These are phyloP conservation scores for Phenacoccus solenopsis DNA, from an alignment of 1,140 invertebrate species.

Conservation along the genomic window DNA sequence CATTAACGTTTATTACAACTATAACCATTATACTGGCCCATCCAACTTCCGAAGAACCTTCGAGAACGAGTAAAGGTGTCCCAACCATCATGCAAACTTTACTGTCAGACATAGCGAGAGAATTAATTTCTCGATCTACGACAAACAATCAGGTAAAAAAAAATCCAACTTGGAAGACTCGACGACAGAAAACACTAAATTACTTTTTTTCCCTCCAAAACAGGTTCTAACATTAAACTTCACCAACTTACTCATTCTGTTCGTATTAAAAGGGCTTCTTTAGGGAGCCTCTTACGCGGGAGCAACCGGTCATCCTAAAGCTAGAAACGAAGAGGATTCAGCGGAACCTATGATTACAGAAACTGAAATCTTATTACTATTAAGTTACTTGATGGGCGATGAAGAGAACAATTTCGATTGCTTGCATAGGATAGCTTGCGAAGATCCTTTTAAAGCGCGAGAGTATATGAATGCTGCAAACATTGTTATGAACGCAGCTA, in stretches of 20 bases:
- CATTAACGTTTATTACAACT: neutral
- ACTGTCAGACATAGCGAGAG: conserved; percentile 23
- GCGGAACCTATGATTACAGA: conserved; percentile 39
- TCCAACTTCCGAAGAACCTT: neutral
- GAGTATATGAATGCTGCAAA: conserved; percentile 61
- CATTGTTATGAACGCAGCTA: conserved; percentile 45
- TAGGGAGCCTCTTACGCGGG: conserved; percentile 63
- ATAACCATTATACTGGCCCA: neutral
- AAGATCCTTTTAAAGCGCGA: conserved; percentile 52
- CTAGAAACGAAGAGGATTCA: conserved; percentile 37
- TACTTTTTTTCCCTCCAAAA: no score
- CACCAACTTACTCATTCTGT: conserved; percentile 62
- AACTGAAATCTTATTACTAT: conserved; percentile 49
- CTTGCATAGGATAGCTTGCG: conserved; percentile 58
- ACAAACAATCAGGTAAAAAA: conserved; percentile 25
- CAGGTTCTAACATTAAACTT: conserved; percentile 70
- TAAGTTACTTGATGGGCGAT: conserved; percentile 54
- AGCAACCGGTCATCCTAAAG: conserved; percentile 38
- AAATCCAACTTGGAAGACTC: no score
- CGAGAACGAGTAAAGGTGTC: neutral
- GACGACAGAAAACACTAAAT: no score
- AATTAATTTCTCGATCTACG: conserved; percentile 22
- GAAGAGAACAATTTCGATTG: conserved; percentile 51
- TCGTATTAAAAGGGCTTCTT: conserved; percentile 66
- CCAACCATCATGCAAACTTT: conserved; percentile 10